Base-by-base conservation (phyloP, 2,888 invertebrate species). In the Neria commutata region DNA sequence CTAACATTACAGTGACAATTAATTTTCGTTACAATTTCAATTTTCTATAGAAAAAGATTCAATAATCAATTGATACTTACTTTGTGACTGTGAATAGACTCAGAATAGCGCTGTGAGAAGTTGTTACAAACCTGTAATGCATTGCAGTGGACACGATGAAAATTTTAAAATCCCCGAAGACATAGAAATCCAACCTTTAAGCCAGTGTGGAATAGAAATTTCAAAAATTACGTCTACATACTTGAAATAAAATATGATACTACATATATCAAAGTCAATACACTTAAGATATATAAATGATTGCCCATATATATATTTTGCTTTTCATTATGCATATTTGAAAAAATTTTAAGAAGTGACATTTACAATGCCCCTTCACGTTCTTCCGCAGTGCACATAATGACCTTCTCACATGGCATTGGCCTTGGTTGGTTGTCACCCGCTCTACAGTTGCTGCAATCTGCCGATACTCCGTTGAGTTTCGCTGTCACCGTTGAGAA, bases 361-460 rank as follows among this genome's bases (percentile, higher is more conserved):
- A 33, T 34, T 49, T 4, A 23, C 23, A n/a, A 11, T 1, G 24
- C 11, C 23, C 37, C 37, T 10, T 1, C n/a, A n/a, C n/a, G n/a
- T n/a, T 17, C 19, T n/a, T 26, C n/a, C 65, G 11, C 47, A 79
- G 79, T 72, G 40, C 76, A 79, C 57, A 65, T 79, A 11, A 69
- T 79, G 59, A 69, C 75, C 16, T 58, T 79, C 19, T 64, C 72
- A 2, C 79, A 79, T 62, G 79, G 79, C 23, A 61, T 72, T 14
- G 68, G 66, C 2, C 60, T 74, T 8, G 79, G 77, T 24, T 79
- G 78, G 78, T 46, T 75, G n/a, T 71, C 77, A 2, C 78, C 78
- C 2, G 65, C 73, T 2, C 54, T 79, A 3, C 66, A 69, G 0
- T 60, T 66, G 16, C 64, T 79, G 5, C 66, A 67, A 34, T 75